Conservation (phyloP, 2,888 invertebrate genomes). For the Conomelus anceps region DNA sequence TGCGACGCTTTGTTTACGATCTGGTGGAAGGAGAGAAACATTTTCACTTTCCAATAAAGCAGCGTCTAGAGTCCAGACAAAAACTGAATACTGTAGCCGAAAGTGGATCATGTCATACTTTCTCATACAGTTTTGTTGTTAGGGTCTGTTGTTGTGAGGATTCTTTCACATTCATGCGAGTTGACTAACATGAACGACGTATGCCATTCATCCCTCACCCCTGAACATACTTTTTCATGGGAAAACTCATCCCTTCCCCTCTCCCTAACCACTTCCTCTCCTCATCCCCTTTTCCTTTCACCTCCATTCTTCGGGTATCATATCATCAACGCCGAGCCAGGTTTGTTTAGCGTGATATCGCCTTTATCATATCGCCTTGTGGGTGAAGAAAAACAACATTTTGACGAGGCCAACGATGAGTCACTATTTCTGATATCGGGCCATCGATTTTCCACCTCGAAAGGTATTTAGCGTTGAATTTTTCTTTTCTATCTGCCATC, state of each 20-base stretch:
- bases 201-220: not conserved
- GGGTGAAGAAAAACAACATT: not conserved
- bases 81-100: not conserved
- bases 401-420: not conserved
- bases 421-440: not conserved
- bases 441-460: not conserved
- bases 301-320: not conserved
- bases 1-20: not conserved
- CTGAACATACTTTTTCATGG: not conserved
- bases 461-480: not conserved
- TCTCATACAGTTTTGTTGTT: not conserved
- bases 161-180: not conserved
- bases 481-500: not conserved
- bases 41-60: not conserved
- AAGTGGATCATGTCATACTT: not conserved
- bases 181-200: not conserved
- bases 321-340: not conserved
- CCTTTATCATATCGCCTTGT: not conserved
- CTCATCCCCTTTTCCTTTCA: not conserved
- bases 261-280: too few species aligned
- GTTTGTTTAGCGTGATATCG: not conserved
- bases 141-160: not conserved
- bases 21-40: not conserved
- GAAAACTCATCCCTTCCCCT: not conserved
- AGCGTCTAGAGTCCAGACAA: not conserved